Evolutionary conservation across 2,113 vertebrate genomes (phyloP).

Genomic region (Pygathrix nemaeus): DNA sequence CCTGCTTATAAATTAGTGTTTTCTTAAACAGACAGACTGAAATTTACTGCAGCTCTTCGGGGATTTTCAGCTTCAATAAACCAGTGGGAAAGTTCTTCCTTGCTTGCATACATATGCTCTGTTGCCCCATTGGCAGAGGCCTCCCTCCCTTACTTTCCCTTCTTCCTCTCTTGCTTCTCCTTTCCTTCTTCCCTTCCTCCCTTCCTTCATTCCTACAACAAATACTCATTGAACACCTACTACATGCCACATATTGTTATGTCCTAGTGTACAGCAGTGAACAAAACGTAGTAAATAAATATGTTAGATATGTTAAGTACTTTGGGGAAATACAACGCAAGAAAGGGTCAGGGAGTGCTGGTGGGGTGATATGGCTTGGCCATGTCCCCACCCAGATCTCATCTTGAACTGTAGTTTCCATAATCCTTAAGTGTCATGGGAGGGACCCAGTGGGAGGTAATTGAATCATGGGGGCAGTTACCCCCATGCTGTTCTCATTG

Average conservation of each 20-base stretch:
- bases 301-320: background rate
- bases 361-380: too few relatives aligned
- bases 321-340: background rate
- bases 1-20: constrained; percentile 7
- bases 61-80: background rate
- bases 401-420: too few relatives aligned
- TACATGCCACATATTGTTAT: background rate
- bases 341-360: background rate
- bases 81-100: background rate
- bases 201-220: background rate
- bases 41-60: constrained; percentile 16
- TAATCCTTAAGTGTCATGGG: too few relatives aligned
- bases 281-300: background rate
- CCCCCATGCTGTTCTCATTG: too few relatives aligned
- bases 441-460: too few relatives aligned
- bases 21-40: background rate
- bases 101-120: background rate
- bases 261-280: background rate
- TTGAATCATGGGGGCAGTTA: too few relatives aligned
- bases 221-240: background rate
- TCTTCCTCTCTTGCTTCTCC: background rate
- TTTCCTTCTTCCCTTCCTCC: background rate
- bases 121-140: too few relatives aligned
- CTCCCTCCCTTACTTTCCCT: background rate
- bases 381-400: too few relatives aligned